Percentiles rank a stretch among this genome's conserved stretches.
These are phyloP conservation scores for Menidia beryllina DNA, from an alignment of 2,113 vertebrate species.

Conservation along the genomic window DNA sequence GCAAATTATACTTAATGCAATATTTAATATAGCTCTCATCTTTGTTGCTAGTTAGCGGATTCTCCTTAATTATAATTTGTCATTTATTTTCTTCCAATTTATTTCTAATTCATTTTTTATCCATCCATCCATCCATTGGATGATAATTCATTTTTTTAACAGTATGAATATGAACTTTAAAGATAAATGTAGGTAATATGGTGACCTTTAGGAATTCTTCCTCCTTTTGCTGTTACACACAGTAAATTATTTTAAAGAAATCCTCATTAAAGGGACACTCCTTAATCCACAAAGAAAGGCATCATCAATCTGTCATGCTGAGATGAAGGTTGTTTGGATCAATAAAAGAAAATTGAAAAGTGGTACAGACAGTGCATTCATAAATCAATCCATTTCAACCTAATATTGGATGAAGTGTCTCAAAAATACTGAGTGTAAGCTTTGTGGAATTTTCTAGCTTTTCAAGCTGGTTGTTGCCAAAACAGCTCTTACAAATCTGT, in stretches of 20 bases:
- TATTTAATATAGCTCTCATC: slow-evolving; percentile 66
- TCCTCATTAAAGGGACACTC: slow-evolving; percentile 7
- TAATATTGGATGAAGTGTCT: slow-evolving; percentile 6
- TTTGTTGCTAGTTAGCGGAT: slow-evolving; percentile 55
- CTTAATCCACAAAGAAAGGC: neutral
- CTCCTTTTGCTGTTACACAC: slow-evolving; percentile 9
- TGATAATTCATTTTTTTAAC: neutral
- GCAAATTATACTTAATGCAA: slow-evolving; percentile 61
- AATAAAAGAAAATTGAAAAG: slow-evolving; percentile 16
- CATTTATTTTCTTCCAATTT: slow-evolving; percentile 31
- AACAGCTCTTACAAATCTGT: no score
- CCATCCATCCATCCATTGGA: neutral
- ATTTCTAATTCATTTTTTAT: slow-evolving; percentile 25
- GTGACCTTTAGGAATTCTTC: slow-evolving; percentile 17
- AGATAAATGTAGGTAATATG: slow-evolving; percentile 4
- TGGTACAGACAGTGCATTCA: neutral
- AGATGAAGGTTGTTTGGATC: slow-evolving; percentile 2
- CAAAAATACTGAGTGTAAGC: no score
- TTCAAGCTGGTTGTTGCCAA: no score
- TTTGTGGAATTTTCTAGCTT: no score
- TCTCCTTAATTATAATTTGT: slow-evolving; percentile 56
- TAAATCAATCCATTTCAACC: neutral
- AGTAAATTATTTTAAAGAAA: slow-evolving; percentile 24
- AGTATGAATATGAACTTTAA: slow-evolving; percentile 7
- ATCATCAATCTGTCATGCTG: slow-evolving; percentile 2